Base-by-base conservation (phyloP, 2,113 vertebrate genomes). In the Willisornis vidua region DNA sequence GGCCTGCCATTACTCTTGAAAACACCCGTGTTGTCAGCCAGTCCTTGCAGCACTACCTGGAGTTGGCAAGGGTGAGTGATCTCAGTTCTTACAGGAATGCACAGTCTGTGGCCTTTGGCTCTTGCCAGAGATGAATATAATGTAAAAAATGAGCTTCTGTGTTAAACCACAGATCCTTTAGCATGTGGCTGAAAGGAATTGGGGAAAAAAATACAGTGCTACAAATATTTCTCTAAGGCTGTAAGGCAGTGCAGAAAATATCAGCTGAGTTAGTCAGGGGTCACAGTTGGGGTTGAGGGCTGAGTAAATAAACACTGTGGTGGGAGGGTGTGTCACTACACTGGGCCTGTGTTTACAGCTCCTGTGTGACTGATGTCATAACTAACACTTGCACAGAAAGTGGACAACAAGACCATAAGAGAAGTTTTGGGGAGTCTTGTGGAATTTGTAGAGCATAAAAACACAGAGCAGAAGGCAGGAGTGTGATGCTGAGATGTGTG, bases 21-120 rank as follows among this genome's bases (percentile, higher is more conserved):
- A 99, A 99, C 98, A 99, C 99, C 1, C 98, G 99, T 7, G 99
- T 99, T 43, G 99, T 99, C 87, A 99, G 99, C 97, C 99, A 99
- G 61, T 99, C 99, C 15, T 94, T 99, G 93, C 99, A 99, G 91
- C 99, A 99, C 96, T 99, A 99, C 96, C 96, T 99, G 98, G 99
- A 99, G 94, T 98, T 98, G 28, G 99, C 99, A 73, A 98, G 99
- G 98, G 99, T 99, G 94, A 96, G 98, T 97, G 10, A 93, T 33
- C 23, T 74, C 48, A 13, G 51, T n/a, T 19, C 51, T 15, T n/a
- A n/a, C 72, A 48, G 45, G 14, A 20, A 10, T 1, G 8, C 7
- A 29, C 29, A 63, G 15, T 67, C 10, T 7, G 4, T 39, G 43
- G 6, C 1, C 0, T 14, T 80, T 49, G 70, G 14, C 7, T 77